Evolutionary conservation across 30 jellyfish, hydroid and myxozoan genomes (phyloP).

Genomic region (Clytia hemisphaerica): DNA sequence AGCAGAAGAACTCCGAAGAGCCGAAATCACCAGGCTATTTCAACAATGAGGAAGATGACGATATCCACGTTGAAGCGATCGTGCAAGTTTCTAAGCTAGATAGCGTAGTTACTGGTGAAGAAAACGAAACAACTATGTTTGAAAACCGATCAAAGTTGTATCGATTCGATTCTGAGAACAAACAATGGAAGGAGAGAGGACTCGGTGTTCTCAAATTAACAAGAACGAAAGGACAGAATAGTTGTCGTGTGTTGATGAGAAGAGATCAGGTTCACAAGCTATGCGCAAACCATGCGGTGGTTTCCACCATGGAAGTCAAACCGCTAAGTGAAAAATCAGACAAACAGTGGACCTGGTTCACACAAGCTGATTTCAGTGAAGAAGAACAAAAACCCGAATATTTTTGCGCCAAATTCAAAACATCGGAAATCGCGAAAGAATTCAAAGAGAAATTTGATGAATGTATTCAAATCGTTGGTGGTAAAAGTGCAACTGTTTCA

Average conservation of each 20-base stretch:
- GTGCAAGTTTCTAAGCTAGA: slow-evolving; percentile 18
- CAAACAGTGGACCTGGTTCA: not conserved
- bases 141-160: slow-evolving; percentile 44
- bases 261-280: slow-evolving; percentile 59
- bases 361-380: not conserved
- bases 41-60: slow-evolving; percentile 33
- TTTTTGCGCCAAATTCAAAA: not conserved
- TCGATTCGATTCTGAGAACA: slow-evolving; percentile 39
- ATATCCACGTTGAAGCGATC: slow-evolving; percentile 25
- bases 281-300: slow-evolving; percentile 52
- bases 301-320: slow-evolving; percentile 41
- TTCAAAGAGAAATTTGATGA: slow-evolving; percentile 28
- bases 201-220: slow-evolving; percentile 45
- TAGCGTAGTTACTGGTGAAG: slow-evolving; percentile 69
- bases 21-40: too few relatives aligned
- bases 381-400: not conserved
- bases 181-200: slow-evolving; percentile 73
- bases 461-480: not conserved
- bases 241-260: slow-evolving; percentile 47
- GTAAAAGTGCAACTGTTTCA: not conserved
- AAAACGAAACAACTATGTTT: slow-evolving; percentile 28
- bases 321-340: slow-evolving; percentile 13
- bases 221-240: not conserved
- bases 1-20: too few relatives aligned
- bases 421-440: not conserved